These are phyloP conservation scores for Haplotaxodon microlepis DNA, from an alignment of 2,113 vertebrate species.

Conservation along the genomic window DNA sequence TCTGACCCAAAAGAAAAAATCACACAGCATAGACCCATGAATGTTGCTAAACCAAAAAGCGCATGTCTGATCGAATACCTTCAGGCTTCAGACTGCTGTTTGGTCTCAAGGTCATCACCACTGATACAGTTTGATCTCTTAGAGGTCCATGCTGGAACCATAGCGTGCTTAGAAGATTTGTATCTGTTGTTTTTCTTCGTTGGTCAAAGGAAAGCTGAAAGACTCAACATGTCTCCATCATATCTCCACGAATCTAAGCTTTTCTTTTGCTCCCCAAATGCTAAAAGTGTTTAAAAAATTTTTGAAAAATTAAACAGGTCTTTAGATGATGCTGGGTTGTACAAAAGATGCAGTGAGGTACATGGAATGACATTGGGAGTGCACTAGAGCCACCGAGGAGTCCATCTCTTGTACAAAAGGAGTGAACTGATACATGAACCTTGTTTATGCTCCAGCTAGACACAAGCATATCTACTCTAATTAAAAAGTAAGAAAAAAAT, in stretches of 20 bases:
- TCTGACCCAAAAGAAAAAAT: background rate
- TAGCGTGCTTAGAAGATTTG: background rate
- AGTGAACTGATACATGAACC: background rate
- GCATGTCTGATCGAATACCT: fast-evolving
- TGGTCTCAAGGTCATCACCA: background rate
- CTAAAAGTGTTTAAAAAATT: fast-evolving
- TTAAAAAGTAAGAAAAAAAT: background rate
- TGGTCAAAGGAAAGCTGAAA: background rate
- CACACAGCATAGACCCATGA: background rate
- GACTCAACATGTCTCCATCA: background rate
- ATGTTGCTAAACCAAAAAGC: background rate
- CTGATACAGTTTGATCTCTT: background rate
- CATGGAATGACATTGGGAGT: background rate
- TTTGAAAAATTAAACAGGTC: background rate
- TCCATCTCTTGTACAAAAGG: background rate
- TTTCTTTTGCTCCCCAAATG: background rate
- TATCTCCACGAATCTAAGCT: background rate
- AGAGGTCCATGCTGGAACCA: background rate
- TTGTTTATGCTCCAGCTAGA: background rate
- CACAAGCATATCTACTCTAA: background rate
- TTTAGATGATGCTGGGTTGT: background rate
- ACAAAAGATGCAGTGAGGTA: background rate
- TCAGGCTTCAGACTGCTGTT: background rate
- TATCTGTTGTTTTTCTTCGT: background rate
- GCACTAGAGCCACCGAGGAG: background rate